Evolutionary conservation across 2,888 invertebrate genomes (phyloP).

Genomic region (Nomada hirtipes): DNA sequence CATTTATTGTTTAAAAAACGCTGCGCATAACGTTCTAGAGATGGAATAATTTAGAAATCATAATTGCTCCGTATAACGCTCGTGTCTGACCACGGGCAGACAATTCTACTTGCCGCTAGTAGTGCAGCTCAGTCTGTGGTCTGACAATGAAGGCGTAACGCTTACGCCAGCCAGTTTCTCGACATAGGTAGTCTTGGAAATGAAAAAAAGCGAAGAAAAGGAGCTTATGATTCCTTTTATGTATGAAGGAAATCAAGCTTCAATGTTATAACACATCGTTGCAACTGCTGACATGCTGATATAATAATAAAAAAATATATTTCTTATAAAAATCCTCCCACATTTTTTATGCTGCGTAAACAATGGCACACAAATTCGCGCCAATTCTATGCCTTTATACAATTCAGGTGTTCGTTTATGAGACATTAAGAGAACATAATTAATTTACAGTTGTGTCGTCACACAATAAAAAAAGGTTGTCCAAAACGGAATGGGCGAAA

Average conservation of each 20-base stretch:
- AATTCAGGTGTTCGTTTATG: background rate
- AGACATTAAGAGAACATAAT: background rate
- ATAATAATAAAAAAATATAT: background rate
- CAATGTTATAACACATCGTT: background rate
- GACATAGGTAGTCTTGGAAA: slow-evolving; percentile 58
- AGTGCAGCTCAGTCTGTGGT: slow-evolving; percentile 67
- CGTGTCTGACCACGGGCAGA: slow-evolving; percentile 54
- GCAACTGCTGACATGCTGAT: background rate
- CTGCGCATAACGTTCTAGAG: too few relatives aligned
- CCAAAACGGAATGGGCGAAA: slow-evolving; percentile 1
- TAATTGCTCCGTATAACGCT: slow-evolving; percentile 7
- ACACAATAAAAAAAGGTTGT: background rate
- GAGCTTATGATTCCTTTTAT: background rate
- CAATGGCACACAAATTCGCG: background rate
- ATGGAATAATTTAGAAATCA: slow-evolving; percentile 13
- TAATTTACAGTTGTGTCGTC: background rate
- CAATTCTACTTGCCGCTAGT: slow-evolving; percentile 66
- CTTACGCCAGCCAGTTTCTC: slow-evolving; percentile 67
- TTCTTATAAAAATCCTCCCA: too few relatives aligned
- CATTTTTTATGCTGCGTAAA: background rate
- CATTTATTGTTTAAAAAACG: background rate
- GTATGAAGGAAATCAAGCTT: background rate
- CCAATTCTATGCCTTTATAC: background rate
- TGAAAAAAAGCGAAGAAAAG: slow-evolving; percentile 42
- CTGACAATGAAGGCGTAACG: slow-evolving; percentile 67